Conservation (phyloP, 2,888 invertebrate genomes). For the Ochropacha duplaris region DNA sequence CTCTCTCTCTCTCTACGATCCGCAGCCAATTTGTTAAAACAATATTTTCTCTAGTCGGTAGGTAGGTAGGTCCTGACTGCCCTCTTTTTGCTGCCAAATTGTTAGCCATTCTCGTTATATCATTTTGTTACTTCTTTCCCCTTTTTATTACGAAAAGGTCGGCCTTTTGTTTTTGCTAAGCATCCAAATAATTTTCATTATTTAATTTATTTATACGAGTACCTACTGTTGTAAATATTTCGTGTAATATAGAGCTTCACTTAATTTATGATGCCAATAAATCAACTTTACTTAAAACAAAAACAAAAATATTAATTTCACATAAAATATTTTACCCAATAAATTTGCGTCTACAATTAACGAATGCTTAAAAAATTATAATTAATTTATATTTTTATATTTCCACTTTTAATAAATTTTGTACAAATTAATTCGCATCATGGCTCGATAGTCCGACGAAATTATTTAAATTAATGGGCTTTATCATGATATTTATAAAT, state of each 20-base stretch:
- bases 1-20: too few relatives aligned
- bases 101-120: background rate
- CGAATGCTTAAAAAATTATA: too few relatives aligned
- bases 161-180: background rate
- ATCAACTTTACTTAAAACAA: background rate
- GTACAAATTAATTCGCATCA: background rate
- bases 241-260: background rate
- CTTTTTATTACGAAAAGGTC: background rate
- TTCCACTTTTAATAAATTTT: background rate
- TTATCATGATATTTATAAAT: background rate
- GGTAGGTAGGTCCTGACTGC: too few relatives aligned
- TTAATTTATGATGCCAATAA: background rate
- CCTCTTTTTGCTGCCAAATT: slow-evolving; percentile 2
- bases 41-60: slow-evolving; percentile 3
- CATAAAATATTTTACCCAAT: background rate
- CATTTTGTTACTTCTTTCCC: background rate
- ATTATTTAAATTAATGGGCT: background rate
- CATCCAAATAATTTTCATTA: background rate
- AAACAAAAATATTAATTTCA: background rate
- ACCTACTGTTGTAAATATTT: background rate
- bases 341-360: background rate
- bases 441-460: background rate
- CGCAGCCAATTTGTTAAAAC: slow-evolving; percentile 4
- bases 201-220: too few relatives aligned
- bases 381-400: background rate